Evolutionary conservation across 2,113 vertebrate genomes (phyloP).

Genomic region (Colossoma macropomum): DNA sequence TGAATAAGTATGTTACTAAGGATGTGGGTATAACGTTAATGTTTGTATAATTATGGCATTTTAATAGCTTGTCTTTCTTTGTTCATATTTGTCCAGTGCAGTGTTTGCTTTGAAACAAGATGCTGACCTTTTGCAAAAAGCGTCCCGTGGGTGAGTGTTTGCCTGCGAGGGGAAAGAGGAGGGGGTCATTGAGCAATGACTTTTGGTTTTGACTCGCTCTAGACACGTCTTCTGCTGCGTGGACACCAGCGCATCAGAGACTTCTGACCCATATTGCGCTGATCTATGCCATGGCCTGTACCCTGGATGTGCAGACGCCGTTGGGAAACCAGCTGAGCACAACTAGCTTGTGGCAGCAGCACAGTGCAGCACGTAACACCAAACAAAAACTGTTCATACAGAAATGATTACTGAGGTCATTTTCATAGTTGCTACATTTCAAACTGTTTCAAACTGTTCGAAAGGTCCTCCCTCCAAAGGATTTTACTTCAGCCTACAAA

Average conservation of each 20-base stretch:
- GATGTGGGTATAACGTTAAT: no score
- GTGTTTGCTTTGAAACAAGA: background rate
- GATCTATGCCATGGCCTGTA: slow-evolving; percentile 39
- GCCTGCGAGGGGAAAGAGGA: slow-evolving; percentile 54
- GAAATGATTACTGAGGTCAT: background rate
- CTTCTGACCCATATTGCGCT: slow-evolving; percentile 65
- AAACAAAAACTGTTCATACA: background rate
- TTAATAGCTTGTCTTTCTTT: background rate
- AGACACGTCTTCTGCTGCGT: slow-evolving; percentile 22
- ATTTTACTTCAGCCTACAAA: background rate
- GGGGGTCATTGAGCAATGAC: slow-evolving; percentile 41
- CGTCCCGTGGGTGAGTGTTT: slow-evolving; percentile 22
- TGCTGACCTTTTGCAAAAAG: slow-evolving; percentile 34
- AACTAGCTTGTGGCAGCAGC: slow-evolving; percentile 3
- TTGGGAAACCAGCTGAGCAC: slow-evolving; percentile 41
- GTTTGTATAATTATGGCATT: no score
- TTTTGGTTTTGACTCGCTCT: slow-evolving; percentile 50
- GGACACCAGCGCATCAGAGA: slow-evolving; percentile 55
- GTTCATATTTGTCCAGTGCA: background rate
- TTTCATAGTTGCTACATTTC: background rate
- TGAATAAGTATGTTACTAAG: no score
- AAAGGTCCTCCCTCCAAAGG: background rate
- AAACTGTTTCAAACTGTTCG: background rate
- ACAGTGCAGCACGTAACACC: background rate
- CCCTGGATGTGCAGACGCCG: slow-evolving; percentile 60